These are phyloP conservation scores for Cebidichthys violaceus DNA, from an alignment of 2,113 vertebrate genomes.

Conservation along the genomic window DNA sequence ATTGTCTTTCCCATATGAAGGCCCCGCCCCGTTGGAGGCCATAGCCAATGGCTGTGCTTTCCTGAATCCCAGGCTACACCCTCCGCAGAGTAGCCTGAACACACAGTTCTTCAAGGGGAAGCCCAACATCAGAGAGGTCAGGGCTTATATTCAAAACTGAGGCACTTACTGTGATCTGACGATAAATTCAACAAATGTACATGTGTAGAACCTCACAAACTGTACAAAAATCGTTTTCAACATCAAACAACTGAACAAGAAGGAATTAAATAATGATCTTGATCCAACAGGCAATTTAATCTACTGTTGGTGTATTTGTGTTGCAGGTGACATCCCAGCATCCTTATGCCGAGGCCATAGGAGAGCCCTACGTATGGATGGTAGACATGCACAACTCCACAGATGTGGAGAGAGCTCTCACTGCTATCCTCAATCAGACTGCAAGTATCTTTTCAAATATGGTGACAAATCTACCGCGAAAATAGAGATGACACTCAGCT, in stretches of 20 bases:
- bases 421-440: constrained; percentile 92
- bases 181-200: neutral
- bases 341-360: constrained; percentile 93
- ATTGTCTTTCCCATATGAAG: constrained; percentile 97
- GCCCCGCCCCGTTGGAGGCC: constrained; percentile 95
- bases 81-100: constrained; percentile 98
- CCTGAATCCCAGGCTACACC: constrained; percentile 94
- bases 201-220: neutral
- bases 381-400: constrained; percentile 88
- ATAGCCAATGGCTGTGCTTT: constrained; percentile 98
- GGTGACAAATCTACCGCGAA: neutral
- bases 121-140: constrained; percentile 96
- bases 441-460: constrained; percentile 66
- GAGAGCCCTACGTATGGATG: constrained; percentile 92
- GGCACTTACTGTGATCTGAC: neutral
- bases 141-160: neutral
- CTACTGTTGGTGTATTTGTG: neutral
- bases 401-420: constrained; percentile 90
- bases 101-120: constrained; percentile 99
- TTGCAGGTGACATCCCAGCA: constrained; percentile 92
- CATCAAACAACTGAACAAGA: neutral
- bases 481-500: neutral
- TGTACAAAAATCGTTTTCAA: neutral
- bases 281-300: neutral
- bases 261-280: neutral